A percentile compares a stretch with the other conserved stretches of the same genome.
These are phyloP conservation scores for Matsumurasca onukii DNA, from an alignment of 1,140 invertebrate species.

Conservation along the genomic window DNA sequence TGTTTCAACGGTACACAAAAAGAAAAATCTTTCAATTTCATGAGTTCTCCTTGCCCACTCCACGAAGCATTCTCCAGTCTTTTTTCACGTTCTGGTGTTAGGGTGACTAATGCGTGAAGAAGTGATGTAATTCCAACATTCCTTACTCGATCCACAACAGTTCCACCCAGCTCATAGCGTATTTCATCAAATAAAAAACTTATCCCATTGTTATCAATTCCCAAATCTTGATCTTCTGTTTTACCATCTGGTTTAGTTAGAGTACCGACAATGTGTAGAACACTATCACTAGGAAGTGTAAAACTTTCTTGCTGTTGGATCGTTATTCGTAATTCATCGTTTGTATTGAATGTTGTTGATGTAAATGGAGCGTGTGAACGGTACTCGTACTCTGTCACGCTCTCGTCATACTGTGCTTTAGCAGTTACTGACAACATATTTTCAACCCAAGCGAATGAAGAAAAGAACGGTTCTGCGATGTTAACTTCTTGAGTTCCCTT, in stretches of 20 bases:
- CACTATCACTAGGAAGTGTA: conserved; percentile 44
- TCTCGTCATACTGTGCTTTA: conserved; percentile 40
- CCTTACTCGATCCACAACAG: conserved; percentile 49
- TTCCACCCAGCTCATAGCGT: conserved; percentile 49
- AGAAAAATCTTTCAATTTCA: conserved; percentile 41
- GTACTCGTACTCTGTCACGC: conserved; percentile 45
- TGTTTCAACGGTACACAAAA: conserved; percentile 47
- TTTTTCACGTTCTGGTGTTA: conserved; percentile 37
- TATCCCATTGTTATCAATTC: conserved; percentile 22
- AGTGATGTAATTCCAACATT: conserved; percentile 47
- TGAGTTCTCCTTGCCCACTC: conserved; percentile 18
- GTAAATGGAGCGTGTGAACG: conserved; percentile 46
- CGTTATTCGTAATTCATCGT: conserved; percentile 42
- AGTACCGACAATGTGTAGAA: conserved; percentile 43
- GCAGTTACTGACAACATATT: conserved; percentile 34
- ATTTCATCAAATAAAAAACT: conserved; percentile 51
- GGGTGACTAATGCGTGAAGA: conserved; percentile 47
- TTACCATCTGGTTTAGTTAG: conserved; percentile 3
- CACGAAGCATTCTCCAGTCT: conserved; percentile 42
- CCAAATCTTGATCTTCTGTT: not conserved
- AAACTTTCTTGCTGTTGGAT: conserved; percentile 48
- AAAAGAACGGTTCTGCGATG: not conserved
- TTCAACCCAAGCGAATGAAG: not conserved
- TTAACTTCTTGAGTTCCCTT: not conserved
- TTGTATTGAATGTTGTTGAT: conserved; percentile 40